Percentiles rank a stretch among this genome's conserved stretches.
Conservation (phyloP, 2,797 vertebrate species). For the Thalassophryne amazonica region DNA sequence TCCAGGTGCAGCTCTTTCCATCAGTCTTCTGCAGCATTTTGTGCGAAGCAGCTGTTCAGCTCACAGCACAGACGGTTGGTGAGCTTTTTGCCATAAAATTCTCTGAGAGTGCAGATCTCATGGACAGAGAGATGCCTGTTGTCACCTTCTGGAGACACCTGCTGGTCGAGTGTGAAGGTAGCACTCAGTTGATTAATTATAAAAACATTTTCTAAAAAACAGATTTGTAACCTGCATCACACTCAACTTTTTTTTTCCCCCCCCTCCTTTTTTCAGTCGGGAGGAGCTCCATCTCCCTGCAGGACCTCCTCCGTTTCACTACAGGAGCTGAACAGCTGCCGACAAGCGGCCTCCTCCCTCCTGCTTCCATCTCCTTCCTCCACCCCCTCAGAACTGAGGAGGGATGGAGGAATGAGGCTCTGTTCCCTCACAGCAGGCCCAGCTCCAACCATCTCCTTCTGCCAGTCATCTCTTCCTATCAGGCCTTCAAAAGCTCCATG, state of each 20-base stretch:
- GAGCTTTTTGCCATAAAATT: slow-evolving; percentile 76
- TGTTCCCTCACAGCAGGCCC: slow-evolving; percentile 80
- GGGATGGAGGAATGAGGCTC: neutral
- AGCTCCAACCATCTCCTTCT: slow-evolving; percentile 78
- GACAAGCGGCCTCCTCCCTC: slow-evolving; percentile 76
- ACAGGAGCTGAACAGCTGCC: slow-evolving; percentile 81
- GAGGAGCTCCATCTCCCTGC: slow-evolving; percentile 79
- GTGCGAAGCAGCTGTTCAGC: slow-evolving; percentile 72
- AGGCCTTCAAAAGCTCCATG: slow-evolving; percentile 85
- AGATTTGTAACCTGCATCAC: neutral
- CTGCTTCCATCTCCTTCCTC: slow-evolving; percentile 82
- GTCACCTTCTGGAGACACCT: slow-evolving; percentile 84
- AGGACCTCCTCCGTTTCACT: slow-evolving; percentile 84
- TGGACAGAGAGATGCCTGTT: slow-evolving; percentile 49
- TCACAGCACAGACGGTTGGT: slow-evolving; percentile 76
- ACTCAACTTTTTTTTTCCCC: neutral
- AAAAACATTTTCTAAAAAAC: no score
- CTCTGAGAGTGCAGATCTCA: slow-evolving; percentile 61
- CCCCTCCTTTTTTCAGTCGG: slow-evolving; percentile 74
- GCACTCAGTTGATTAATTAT: no score
- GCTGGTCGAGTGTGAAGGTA: slow-evolving; percentile 86
- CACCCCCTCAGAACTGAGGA: slow-evolving; percentile 8
- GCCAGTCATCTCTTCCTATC: slow-evolving; percentile 77
- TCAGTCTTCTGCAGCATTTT: slow-evolving; percentile 79
- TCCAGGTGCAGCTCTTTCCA: slow-evolving; percentile 81